Percentiles rank a stretch among this genome's conserved stretches.
These are phyloP conservation scores for Zygothrica quintamaculata DNA, from an alignment of 2,888 invertebrate genomes.

Conservation along the genomic window DNA sequence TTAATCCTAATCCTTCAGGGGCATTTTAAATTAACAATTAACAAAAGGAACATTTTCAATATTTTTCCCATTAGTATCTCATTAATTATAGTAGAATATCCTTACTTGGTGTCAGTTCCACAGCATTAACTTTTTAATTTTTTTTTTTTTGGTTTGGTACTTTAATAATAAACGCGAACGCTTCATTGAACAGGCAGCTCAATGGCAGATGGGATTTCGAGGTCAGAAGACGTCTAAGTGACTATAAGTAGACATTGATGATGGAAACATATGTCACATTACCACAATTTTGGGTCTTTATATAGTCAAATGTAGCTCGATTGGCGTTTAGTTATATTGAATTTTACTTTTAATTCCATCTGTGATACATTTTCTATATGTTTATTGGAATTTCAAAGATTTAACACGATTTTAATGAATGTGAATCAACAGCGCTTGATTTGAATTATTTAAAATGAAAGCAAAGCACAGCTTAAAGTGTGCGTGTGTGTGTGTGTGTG, in stretches of 20 bases:
- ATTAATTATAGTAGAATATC: slow-evolving; percentile 47
- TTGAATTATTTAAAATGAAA: too few species aligned
- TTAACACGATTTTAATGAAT: too few species aligned
- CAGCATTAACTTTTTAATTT: slow-evolving; percentile 53
- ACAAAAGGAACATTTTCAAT: neutral
- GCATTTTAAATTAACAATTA: too few species aligned
- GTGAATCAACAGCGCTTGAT: too few species aligned
- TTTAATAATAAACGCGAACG: slow-evolving; percentile 20
- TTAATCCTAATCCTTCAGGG: too few species aligned
- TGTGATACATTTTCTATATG: too few species aligned
- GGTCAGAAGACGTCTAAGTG: slow-evolving; percentile 27
- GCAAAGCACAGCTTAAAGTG: too few species aligned
- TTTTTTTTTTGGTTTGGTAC: too few species aligned
- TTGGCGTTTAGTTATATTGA: too few species aligned
- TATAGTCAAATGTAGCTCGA: neutral
- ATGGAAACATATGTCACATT: slow-evolving; percentile 3
- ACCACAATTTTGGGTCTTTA: neutral
- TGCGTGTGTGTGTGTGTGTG: too few species aligned
- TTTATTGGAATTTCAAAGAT: too few species aligned
- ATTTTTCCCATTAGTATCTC: slow-evolving; percentile 1
- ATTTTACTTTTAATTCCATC: too few species aligned
- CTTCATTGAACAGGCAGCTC: slow-evolving; percentile 32
- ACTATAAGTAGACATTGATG: slow-evolving; percentile 12
- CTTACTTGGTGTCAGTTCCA: slow-evolving; percentile 64
- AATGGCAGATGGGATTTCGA: neutral